These are phyloP conservation scores for Nesometra sesokonis DNA, from an alignment of 35 echinoderm and acorn worm genomes.

Conservation along the genomic window DNA sequence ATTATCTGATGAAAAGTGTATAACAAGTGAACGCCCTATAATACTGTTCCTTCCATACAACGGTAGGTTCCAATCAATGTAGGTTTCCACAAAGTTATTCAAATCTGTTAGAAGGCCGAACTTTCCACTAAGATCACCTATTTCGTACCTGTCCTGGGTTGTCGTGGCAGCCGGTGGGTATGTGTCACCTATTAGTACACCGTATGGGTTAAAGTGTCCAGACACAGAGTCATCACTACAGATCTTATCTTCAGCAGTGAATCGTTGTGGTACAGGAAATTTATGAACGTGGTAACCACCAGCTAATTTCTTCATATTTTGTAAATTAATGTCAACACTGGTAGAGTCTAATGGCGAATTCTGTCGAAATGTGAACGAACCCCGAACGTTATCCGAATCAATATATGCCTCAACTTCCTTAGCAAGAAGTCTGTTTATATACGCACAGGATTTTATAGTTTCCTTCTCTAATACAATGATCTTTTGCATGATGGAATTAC, in stretches of 20 bases:
- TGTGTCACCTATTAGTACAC: background rate
- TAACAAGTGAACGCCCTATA: slow-evolving; percentile 61
- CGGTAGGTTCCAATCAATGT: slow-evolving; percentile 81
- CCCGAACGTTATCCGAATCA: slow-evolving; percentile 39
- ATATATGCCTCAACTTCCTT: slow-evolving; percentile 48
- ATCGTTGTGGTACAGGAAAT: slow-evolving; percentile 53
- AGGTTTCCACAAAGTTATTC: slow-evolving; percentile 16
- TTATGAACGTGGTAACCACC: slow-evolving; percentile 84
- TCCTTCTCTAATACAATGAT: slow-evolving; percentile 44
- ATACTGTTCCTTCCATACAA: slow-evolving; percentile 78
- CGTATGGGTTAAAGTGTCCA: slow-evolving; percentile 84
- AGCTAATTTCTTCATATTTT: slow-evolving; percentile 43
- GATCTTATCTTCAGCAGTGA: background rate
- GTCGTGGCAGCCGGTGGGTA: background rate
- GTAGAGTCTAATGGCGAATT: slow-evolving; percentile 64
- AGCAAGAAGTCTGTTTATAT: slow-evolving; percentile 24
- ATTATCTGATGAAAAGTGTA: slow-evolving; percentile 37
- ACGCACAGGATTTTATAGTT: slow-evolving; percentile 30
- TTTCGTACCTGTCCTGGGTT: slow-evolving; percentile 70
- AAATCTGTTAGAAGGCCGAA: slow-evolving; percentile 43
- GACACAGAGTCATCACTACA: slow-evolving; percentile 13
- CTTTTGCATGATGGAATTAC: slow-evolving; percentile 36
- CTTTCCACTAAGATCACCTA: slow-evolving; percentile 89
- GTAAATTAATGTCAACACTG: slow-evolving; percentile 30
- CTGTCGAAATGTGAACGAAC: slow-evolving; percentile 46